Conservation (phyloP, 2,888 invertebrate genomes). For the Diarsia brunnea region DNA sequence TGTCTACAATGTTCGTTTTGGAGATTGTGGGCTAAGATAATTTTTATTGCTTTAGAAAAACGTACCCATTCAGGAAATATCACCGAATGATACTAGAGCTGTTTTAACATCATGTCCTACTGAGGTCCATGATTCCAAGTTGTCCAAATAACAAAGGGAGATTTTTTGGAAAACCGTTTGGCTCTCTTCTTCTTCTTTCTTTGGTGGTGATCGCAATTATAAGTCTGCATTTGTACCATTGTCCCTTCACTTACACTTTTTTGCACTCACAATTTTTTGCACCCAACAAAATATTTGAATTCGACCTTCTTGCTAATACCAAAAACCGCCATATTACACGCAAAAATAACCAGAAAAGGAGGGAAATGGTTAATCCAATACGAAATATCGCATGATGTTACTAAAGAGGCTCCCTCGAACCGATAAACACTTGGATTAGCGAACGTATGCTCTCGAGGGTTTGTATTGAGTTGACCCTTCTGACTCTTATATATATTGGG, state of each 20-base stretch:
- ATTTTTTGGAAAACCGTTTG: not conserved
- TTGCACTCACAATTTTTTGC: not conserved
- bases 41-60: conserved; percentile 9
- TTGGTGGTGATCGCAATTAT: not conserved
- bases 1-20: conserved; percentile 40
- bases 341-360: conserved; percentile 1
- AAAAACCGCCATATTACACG: not conserved
- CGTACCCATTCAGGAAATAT: not conserved
- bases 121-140: not conserved
- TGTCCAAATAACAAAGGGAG: not conserved
- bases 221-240: not conserved
- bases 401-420: conserved; percentile 22
- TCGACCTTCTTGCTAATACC: not conserved
- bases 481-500: conserved; percentile 44
- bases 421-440: conserved; percentile 55
- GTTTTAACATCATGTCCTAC: not conserved
- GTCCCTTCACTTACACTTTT: too few species aligned
- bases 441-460: conserved; percentile 51
- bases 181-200: not conserved
- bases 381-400: conserved; percentile 25
- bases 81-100: not conserved
- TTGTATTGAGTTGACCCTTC: conserved; percentile 58
- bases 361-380: conserved; percentile 23
- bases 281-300: not conserved
- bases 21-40: conserved; percentile 37